phyloP scores from a whole-genome alignment of 2,113 vertebrate species.

The Pterocles gutturalis region DNA sequence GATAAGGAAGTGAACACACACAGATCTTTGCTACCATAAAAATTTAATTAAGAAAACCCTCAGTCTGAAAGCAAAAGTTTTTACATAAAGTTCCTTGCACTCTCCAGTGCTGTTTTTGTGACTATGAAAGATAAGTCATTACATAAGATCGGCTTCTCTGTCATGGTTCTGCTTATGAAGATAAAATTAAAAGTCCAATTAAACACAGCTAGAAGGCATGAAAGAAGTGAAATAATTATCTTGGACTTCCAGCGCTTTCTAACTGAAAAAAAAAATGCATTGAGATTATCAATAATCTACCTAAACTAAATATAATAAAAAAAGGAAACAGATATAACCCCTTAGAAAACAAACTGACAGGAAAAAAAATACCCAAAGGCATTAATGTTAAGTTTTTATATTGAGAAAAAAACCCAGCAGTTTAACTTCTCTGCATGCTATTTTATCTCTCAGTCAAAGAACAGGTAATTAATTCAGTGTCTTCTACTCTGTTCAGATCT shows the following conservation, averaged over 20 bases:
- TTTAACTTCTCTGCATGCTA: not conserved
- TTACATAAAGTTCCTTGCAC: not conserved
- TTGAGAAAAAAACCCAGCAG: not conserved
- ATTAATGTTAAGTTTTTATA: not conserved
- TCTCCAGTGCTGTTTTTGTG: not conserved
- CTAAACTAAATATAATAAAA: not conserved
- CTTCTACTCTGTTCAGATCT: not conserved
- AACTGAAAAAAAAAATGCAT: not conserved
- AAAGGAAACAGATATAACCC: not conserved
- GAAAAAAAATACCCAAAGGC: not conserved
- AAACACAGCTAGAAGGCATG: not conserved
- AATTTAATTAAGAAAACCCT: not conserved
- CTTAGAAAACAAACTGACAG: not conserved
- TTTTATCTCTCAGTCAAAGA: not conserved
- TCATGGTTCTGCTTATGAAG: not conserved
- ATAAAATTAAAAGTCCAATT: slow-evolving; percentile 27
- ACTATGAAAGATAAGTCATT: not conserved
- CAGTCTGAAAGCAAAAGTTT: not conserved
- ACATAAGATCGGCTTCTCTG: not conserved
- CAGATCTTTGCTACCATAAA: not conserved
- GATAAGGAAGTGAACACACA: not conserved
- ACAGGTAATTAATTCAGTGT: not conserved
- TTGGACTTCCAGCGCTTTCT: not conserved
- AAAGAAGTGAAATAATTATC: slow-evolving; percentile 14
- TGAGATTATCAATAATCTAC: not conserved